Base-by-base conservation (phyloP, 2,888 invertebrate species). In the Cephus rjabovi region DNA sequence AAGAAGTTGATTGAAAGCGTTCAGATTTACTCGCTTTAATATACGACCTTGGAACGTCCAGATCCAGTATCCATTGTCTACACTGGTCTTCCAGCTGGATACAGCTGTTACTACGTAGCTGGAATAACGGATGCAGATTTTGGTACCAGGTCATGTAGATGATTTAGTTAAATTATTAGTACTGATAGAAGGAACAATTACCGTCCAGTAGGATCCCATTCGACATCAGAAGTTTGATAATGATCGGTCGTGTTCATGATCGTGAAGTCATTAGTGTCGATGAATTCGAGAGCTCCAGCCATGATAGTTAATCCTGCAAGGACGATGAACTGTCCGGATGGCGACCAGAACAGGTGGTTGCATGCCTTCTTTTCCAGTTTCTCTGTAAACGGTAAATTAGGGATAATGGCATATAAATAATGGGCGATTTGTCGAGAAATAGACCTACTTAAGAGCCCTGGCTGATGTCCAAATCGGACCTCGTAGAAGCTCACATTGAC, bases 121-220 rank as follows among this genome's bases (percentile, higher is more conserved):
- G 69, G 34, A 56, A 56, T 23, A 6, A 56, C 23, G 23, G 4
- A 2, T 56, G 23, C 6, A 23, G 40, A 56, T 56, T 56, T 56
- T 56, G 40, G 40, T 56, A 56, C 23, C 9, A 56, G 23, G 0
- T 56, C 23, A 9, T 0, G 0, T 9, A 35, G 23, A 40, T 40
- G 4, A 1, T 23, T 56, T 56, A 23, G 23, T 56, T 56, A 23
- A 15, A 23, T 56, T 23, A 56, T 23, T 56, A 56, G 9, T 56
- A 56, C 4, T 56, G 6, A 56, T 56, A 23, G 9, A 56, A 56
- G 40, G 23, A 70, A 75, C 35, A 34, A 12, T 81, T 83, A 91
- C 91, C 99, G 95, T 1, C 99, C 99, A 4, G 99, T 99, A 1
- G 99, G 99, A 92, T 99, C 99, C 99, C 99, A 99, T 91, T 99